These are phyloP conservation scores for Rhagophthalmus giganteus DNA, from an alignment of 2,888 invertebrate species.

Conservation along the genomic window DNA sequence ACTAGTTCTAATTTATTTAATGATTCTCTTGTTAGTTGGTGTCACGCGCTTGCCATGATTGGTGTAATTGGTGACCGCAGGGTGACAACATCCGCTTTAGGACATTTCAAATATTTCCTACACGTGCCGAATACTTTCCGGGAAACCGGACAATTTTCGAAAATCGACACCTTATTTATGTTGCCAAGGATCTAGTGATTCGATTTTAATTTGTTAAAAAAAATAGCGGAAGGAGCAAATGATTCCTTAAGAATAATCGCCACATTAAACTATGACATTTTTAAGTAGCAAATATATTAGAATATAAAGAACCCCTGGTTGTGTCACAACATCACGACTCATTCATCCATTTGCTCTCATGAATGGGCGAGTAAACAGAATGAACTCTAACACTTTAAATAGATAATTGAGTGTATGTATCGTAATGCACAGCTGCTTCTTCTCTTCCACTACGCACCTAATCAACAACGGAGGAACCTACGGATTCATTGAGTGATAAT, in stretches of 20 bases:
- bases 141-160: too few relatives aligned
- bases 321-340: conserved; percentile 30
- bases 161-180: too few relatives aligned
- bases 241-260: too few relatives aligned
- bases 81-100: conserved; percentile 30
- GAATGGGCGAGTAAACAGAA: conserved; percentile 37
- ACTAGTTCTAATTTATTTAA: conserved; percentile 27
- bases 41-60: conserved; percentile 31
- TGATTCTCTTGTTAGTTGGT: conserved; percentile 27
- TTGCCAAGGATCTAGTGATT: too few relatives aligned
- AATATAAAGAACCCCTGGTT: conserved; percentile 25
- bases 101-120: conserved; percentile 16
- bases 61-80: conserved; percentile 31
- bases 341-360: conserved; percentile 31
- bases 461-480: conserved; percentile 16
- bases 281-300: conserved; percentile 25
- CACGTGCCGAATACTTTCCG: conserved; percentile 18
- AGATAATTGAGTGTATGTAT: conserved; percentile 35
- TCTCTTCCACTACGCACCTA: conserved; percentile 19
- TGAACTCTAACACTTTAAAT: conserved; percentile 37
- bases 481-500: conserved; percentile 23
- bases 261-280: conserved; percentile 7
- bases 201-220: too few relatives aligned
- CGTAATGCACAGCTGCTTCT: conserved; percentile 26
- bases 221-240: too few relatives aligned